Evolutionary conservation across 2,888 invertebrate species (phyloP), one percentile per base, ranked within the genome.

Genomic region (Lasius fuliginosus): DNA sequence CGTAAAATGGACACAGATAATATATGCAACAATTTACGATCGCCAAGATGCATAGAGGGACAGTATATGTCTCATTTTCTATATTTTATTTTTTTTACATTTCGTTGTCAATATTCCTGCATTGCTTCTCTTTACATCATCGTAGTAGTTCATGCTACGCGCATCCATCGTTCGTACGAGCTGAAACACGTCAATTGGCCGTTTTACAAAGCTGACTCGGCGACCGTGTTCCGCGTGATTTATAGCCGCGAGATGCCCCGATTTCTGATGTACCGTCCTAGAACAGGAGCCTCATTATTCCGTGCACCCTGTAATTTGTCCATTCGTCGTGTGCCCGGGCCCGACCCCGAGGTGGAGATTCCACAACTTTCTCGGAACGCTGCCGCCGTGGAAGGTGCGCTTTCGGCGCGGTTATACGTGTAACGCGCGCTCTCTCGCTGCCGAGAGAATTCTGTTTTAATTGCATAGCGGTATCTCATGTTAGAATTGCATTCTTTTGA

Each of bases 211-310:
- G 89, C 88, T 53, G 89, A 85, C 87, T 87, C 83, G 90, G 83
- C 90, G 90, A 83, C 88, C 88, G 91, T 88, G 88, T 90, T 86
- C 84, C 89, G 83, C 75, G 90, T 94, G 94, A 94, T 94, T 94
- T 94, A 94, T 94, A 89, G 92, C 90, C 92, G 92, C 91, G 89
- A 93, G 92, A 92, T 93, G 92, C 90, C 92, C 92, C 90, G 92
- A 93, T 93, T 94, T 94, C 91, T 92, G 92, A 91, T 91, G 88
- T 92, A 86, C 30, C 88, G 86, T 92, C 92, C 91, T 90, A 92
- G 90, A 93, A 94, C 94, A 93, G 94, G 93, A 94, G 94, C 94
- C 94, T 94, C 90, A 93, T 94, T 94, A 94, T 94, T 94, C 94
- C 90, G 85, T 90, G 92, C 90, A 94, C 93, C 94, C 94, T 94